A percentile compares a stretch with the other conserved stretches of the same genome.
These are phyloP conservation scores for Hyperopisus bebe DNA, from an alignment of 2,113 vertebrate species.

Conservation along the genomic window DNA sequence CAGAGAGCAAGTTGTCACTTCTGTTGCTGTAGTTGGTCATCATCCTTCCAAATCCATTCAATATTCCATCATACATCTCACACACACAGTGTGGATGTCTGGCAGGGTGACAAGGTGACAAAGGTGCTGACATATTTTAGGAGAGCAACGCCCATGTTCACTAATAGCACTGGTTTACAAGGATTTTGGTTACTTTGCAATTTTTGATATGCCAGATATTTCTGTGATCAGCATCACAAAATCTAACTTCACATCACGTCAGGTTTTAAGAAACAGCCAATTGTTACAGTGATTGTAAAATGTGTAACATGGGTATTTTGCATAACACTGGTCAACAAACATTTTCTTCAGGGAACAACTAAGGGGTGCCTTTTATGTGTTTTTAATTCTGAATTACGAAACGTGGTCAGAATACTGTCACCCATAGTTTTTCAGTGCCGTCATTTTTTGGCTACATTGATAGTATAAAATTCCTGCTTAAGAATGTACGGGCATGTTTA, in stretches of 20 bases:
- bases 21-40: neutral
- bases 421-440: neutral
- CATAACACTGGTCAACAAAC: neutral
- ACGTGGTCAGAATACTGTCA: neutral
- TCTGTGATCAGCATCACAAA: too few species aligned
- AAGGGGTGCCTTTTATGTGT: neutral
- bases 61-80: neutral
- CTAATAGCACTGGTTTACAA: neutral
- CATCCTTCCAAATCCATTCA: neutral
- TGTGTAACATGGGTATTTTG: too few species aligned
- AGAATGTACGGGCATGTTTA: neutral
- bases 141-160: neutral
- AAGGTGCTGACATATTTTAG: neutral
- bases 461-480: neutral
- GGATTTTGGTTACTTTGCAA: neutral
- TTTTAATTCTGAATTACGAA: neutral
- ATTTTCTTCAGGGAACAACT: neutral
- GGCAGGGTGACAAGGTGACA: too few species aligned
- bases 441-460: neutral
- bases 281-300: neutral
- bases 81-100: neutral
- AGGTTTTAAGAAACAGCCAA: neutral
- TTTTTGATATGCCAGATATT: neutral
- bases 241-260: neutral
- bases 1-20: neutral